These are phyloP conservation scores for Dendrocincla fuliginosa DNA, from an alignment of 2,797 vertebrate genomes.

Conservation along the genomic window DNA sequence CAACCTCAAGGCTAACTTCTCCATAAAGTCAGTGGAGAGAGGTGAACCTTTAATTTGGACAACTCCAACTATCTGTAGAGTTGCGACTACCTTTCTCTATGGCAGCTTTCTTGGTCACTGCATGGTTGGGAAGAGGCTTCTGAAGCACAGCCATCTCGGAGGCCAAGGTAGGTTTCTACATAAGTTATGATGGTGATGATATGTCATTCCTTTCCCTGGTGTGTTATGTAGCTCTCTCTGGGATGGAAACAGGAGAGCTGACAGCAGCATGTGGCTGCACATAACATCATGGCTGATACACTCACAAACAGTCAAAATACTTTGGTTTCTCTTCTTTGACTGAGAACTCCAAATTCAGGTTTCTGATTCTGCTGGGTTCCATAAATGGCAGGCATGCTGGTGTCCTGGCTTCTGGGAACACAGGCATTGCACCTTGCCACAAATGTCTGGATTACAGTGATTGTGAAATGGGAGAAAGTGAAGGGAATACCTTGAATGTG, in stretches of 20 bases:
- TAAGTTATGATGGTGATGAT: not conserved
- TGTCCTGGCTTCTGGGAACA: not conserved
- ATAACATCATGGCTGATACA: not conserved
- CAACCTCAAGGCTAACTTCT: not conserved
- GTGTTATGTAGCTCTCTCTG: not conserved
- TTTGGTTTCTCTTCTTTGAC: not conserved
- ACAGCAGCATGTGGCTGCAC: not conserved
- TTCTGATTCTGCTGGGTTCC: not conserved
- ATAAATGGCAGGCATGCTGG: not conserved
- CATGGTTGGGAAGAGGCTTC: not conserved
- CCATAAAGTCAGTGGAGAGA: not conserved
- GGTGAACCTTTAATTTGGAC: not conserved
- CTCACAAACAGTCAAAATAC: not conserved
- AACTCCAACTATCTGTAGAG: not conserved
- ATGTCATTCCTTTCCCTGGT: not conserved
- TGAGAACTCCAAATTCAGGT: not conserved
- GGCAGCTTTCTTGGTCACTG: not conserved
- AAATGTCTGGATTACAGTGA: accelerated
- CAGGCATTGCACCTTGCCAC: not conserved
- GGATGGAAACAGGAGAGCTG: not conserved
- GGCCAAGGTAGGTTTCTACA: not conserved
- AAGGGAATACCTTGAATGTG: accelerated
- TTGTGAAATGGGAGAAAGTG: not conserved
- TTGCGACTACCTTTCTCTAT: not conserved
- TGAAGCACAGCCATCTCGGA: not conserved